Conservation (phyloP, 2,113 vertebrate genomes). For the Eulacestoma nigropectus region DNA sequence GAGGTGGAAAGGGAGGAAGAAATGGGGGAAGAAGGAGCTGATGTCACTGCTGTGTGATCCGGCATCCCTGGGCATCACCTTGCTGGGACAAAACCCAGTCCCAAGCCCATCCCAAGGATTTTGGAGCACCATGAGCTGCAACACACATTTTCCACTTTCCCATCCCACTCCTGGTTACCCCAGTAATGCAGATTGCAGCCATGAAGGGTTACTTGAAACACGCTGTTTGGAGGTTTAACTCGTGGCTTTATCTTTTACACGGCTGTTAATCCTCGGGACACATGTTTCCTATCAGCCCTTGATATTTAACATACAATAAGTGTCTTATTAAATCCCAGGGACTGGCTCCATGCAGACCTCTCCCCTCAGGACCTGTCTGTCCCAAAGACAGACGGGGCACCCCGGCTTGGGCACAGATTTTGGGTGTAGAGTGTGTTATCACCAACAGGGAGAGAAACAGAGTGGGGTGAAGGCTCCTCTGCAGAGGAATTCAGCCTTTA, state of each 20-base stretch:
- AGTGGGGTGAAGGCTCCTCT: neutral
- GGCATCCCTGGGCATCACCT: neutral
- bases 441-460: fast-evolving
- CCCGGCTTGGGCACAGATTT: fast-evolving
- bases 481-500: neutral
- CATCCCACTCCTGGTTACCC: neutral
- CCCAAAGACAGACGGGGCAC: neutral
- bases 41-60: neutral
- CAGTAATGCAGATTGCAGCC: neutral
- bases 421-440: fast-evolving
- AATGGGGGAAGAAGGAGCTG: neutral
- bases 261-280: constrained; percentile 13
- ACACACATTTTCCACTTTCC: neutral
- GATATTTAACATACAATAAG: constrained; percentile 40
- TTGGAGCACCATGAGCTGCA: neutral
- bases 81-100: neutral
- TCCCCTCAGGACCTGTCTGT: neutral
- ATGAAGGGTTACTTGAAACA: neutral
- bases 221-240: neutral
- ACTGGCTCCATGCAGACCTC: neutral
- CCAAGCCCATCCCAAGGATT: too few species aligned
- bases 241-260: neutral
- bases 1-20: neutral
- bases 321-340: neutral
- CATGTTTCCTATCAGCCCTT: constrained; percentile 36